These are phyloP conservation scores for Ptilonorhynchus violaceus DNA, from an alignment of 2,113 vertebrate species.

Conservation along the genomic window DNA sequence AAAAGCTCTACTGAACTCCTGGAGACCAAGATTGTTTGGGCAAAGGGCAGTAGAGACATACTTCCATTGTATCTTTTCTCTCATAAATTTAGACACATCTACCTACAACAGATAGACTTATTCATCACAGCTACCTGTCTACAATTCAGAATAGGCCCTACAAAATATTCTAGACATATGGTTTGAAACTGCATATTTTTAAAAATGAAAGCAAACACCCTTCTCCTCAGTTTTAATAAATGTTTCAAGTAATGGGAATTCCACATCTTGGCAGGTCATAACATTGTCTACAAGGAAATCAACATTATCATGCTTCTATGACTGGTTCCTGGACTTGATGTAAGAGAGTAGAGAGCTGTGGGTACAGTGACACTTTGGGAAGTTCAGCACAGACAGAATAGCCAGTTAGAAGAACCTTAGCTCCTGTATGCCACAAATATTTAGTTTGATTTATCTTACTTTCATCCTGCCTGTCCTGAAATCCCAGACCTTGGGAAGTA, in stretches of 20 bases:
- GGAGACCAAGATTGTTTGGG: neutral
- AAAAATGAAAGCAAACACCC: neutral
- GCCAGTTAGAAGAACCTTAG: neutral
- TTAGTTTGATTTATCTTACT: neutral
- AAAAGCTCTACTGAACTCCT: neutral
- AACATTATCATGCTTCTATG: neutral
- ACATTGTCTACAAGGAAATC: neutral
- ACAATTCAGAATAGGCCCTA: neutral
- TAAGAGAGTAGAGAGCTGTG: neutral
- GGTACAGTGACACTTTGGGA: neutral
- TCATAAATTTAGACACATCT: neutral
- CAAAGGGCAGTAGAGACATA: neutral
- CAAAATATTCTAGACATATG: neutral
- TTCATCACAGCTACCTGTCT: neutral
- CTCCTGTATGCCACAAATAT: neutral
- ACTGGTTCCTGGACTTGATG: neutral
- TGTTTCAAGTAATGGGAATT: neutral
- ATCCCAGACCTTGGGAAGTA: neutral
- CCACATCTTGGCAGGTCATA: neutral
- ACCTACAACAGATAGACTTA: neutral
- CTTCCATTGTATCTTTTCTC: neutral
- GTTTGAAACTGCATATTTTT: neutral
- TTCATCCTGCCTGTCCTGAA: neutral
- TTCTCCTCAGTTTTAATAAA: neutral
- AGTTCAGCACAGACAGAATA: neutral